Evolutionary conservation across 2,113 vertebrate species (phyloP), one percentile per base, ranked within the genome.

Genomic region (Entosphenus tridentatus): DNA sequence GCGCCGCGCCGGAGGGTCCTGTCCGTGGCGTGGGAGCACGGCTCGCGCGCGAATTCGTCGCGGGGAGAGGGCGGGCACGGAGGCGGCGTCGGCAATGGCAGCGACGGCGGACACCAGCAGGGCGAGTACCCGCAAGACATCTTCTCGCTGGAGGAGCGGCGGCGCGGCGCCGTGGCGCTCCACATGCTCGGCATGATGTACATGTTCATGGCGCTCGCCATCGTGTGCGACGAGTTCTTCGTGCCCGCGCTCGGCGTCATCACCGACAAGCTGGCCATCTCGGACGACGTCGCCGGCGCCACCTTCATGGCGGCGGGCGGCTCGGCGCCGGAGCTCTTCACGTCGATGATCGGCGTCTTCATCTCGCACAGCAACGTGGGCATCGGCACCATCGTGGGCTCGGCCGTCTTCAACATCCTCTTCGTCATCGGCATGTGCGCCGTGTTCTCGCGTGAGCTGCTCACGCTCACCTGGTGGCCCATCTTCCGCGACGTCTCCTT

Each of bases 191-290:
- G 93, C 73, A 98, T 98, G 93, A 81, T 98, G 77, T 98, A 98
- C 77, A 98, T 98, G 93, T 98, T 98, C 80, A 87, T 98, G 69
- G 87, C 91, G 73, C 84, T 98, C 79, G 93, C 91, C 74, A 89
- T 98, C 57, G 90, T 98, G 73, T 98, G 91, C 1, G 93, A 98
- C 69, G 93, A 98, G 74, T 96, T 96, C 80, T 98, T 98, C 70
- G 93, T 98, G 73, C 93, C 93, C 9, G 92, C 93, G 1, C 78
- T 98, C 74, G 95, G 90, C 1, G 89, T 95, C 77, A 96, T 98
- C 81, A 98, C 85, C 1, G 91, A 83, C 81, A 83, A 83, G 73
- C 80, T 83, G 74, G 80, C 81, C 13, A 78, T 83, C 71, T 83
- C 81, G 72, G 82, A 83, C 71, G 82, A 69, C 55, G 68, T 69